phyloP scores from a whole-genome alignment of 2,797 vertebrate genomes.

The Gallinago solitaria region DNA sequence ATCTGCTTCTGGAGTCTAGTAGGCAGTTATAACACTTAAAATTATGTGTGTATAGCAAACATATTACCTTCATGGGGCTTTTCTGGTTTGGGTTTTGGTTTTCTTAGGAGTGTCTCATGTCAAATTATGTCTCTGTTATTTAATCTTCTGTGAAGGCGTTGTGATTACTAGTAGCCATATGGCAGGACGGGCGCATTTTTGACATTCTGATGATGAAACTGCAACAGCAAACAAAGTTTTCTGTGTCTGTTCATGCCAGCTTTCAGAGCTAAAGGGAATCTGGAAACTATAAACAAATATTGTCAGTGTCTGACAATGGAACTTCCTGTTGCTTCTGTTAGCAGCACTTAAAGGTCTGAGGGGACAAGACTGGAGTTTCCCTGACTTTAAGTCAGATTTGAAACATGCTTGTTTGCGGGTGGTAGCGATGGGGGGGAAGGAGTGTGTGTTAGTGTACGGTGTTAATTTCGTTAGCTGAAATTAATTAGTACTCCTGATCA shows the following conservation, averaged over 20 bases:
- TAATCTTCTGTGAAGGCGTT: background rate
- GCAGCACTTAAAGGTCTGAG: background rate
- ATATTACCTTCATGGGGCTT: background rate
- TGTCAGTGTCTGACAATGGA: constrained; percentile 15
- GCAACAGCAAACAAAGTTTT: constrained; percentile 9
- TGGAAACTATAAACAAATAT: constrained; percentile 45
- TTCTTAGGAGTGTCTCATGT: constrained; percentile 10
- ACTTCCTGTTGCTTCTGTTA: constrained; percentile 27
- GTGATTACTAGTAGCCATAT: background rate
- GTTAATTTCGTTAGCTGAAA: background rate
- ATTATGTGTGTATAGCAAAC: background rate
- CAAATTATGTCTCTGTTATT: constrained; percentile 9
- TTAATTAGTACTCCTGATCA: background rate
- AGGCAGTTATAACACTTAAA: background rate
- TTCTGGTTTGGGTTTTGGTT: constrained; percentile 30
- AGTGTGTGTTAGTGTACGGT: background rate
- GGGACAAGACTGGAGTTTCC: background rate
- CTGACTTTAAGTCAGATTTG: background rate
- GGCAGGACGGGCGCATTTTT: constrained; percentile 29
- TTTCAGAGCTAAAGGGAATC: constrained; percentile 1
- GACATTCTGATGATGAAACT: constrained; percentile 42
- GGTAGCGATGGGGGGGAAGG: background rate
- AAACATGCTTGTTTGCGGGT: background rate
- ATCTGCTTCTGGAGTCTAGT: constrained; percentile 3
- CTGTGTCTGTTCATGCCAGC: background rate